Evolutionary conservation across 2,797 vertebrate species (phyloP).

Genomic region (Helostoma temminkii): DNA sequence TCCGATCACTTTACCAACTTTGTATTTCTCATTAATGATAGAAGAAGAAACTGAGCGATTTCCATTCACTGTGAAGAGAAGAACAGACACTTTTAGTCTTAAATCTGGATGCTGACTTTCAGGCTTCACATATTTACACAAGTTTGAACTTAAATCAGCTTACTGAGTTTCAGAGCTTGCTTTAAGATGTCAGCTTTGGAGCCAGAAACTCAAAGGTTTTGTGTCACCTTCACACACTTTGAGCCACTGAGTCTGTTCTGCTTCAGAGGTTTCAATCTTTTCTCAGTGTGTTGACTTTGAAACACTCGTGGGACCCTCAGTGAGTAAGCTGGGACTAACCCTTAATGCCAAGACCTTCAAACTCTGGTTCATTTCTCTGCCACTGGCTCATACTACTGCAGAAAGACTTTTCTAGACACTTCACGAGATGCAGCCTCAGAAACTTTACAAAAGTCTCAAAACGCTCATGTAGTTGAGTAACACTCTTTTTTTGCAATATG

Average conservation of each 20-base stretch:
- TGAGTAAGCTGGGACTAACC: not conserved
- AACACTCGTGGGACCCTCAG: not conserved
- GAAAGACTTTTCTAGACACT: not conserved
- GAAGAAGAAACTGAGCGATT: slow-evolving; percentile 89
- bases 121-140: not conserved
- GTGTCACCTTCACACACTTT: not conserved
- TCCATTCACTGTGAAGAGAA: slow-evolving; percentile 87
- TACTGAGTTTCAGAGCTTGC: not conserved
- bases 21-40: slow-evolving; percentile 93
- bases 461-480: too few relatives aligned
- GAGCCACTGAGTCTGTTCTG: not conserved
- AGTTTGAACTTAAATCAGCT: not conserved
- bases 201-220: not conserved
- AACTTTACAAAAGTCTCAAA: too few relatives aligned
- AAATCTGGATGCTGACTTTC: too few relatives aligned
- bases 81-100: not conserved
- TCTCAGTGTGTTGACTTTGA: slow-evolving; percentile 2
- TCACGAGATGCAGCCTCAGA: too few relatives aligned
- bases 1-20: slow-evolving; percentile 96
- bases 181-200: not conserved
- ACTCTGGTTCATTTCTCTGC: too few relatives aligned
- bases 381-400: not conserved
- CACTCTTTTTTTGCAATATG: too few relatives aligned
- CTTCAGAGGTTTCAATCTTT: slow-evolving; percentile 5
- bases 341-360: not conserved